Conservation (phyloP, 2,888 invertebrate genomes). For the Tachina lurida region DNA sequence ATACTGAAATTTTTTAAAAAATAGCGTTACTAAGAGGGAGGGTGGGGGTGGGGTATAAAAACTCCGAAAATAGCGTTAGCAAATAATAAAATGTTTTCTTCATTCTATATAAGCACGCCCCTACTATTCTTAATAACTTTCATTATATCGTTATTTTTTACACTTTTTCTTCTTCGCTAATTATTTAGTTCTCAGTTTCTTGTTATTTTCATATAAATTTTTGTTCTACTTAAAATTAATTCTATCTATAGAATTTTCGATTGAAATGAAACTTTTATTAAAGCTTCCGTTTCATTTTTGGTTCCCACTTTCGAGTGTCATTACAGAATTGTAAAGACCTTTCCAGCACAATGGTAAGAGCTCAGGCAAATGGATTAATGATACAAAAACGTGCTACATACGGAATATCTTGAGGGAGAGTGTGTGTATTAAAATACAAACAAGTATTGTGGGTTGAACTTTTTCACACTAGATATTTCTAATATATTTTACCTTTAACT, state of each 20-base stretch:
- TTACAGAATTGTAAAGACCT: slow-evolving; percentile 53
- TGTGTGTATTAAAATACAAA: neutral
- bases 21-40: no score
- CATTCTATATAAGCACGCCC: neutral
- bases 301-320: slow-evolving; percentile 46
- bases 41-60: no score
- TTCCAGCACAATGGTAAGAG: slow-evolving; percentile 9
- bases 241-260: slow-evolving; percentile 21
- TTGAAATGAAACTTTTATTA: slow-evolving; percentile 37
- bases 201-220: slow-evolving; percentile 2
- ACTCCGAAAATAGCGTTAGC: no score
- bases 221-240: slow-evolving; percentile 24
- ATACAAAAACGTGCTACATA: slow-evolving; percentile 1
- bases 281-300: slow-evolving; percentile 31
- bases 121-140: slow-evolving; percentile 10
- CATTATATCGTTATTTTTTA: neutral
- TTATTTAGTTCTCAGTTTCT: slow-evolving; percentile 18
- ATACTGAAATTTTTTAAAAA: no score
- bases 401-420: neutral
- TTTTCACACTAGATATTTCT: neutral
- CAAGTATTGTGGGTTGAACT: slow-evolving; percentile 50
- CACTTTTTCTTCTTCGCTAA: slow-evolving; percentile 9
- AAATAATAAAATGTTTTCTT: no score
- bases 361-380: slow-evolving; percentile 5
- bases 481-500: neutral